Evolutionary conservation across 2,113 vertebrate genomes (phyloP), one percentile per base, ranked within the genome.

Genomic region (Columbina picui): DNA sequence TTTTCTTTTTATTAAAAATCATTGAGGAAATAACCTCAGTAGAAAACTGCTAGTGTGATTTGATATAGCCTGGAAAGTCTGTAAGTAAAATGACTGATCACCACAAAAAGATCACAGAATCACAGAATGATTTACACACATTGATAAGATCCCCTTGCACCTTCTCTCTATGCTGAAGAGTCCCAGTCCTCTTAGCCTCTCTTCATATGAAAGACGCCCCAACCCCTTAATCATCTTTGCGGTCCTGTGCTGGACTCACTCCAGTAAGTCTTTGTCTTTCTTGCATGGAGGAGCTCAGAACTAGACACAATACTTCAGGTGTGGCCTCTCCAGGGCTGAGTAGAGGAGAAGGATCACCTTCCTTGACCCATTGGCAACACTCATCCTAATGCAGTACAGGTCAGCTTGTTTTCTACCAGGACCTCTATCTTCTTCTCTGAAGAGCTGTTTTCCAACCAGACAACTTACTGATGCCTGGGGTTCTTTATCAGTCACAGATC

Each of bases 221-320:
- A 81, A 18, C 47, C 10, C 52, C 36, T 56, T 53, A 9, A 43
- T 21, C 2, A 7, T 23, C 41, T 85, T 57, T 67, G 7, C 63
- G 18, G 4, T 10, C 23, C 25, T 2, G 0, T 32, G 10, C 14
- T 63, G 4, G 39, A 43, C 26, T 81, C 0, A 0, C 2, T 52
- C 43, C 25, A 29, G 30, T 49, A 75, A 59, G 30, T 32, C 13
- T 52, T 9, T 41, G 12, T 34, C 10, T 69, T 76, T 69, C 49
- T 61, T 70, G 43, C 8, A 12, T 9, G 56, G 10, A 60, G 15
- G 6, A 27, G 7, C 2, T 9, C 39, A 20, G 39, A 57, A 79
- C 30, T 53, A 14, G 14, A 52, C 29, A 65, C 21, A 38, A 6
- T 21, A 79, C 13, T 56, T 13, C 26, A 75, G 21, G 22, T 39